Base-by-base conservation (phyloP, 2,888 invertebrate genomes). In the Notodonta ziczac region DNA sequence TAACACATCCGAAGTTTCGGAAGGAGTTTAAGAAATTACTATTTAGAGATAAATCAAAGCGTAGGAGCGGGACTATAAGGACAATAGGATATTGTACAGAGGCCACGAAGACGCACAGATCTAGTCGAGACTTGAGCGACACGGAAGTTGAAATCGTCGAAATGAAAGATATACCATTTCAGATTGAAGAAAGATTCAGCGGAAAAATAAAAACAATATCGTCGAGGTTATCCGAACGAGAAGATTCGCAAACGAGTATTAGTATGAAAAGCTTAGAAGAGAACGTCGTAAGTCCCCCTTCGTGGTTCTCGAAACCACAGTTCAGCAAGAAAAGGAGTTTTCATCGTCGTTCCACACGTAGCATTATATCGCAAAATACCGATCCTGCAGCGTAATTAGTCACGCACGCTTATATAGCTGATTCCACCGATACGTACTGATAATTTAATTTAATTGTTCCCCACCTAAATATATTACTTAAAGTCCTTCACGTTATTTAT, bases 1-100 rank as follows among this genome's bases (percentile, higher is more conserved):
- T 97, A 51, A 97, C 96, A 2, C 97, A 97, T 91, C 97, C 97
- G 0, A 95, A 94, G 76, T 97, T 97, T 86, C 95, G 96, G 58
- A 93, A 94, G 67, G 97, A 96, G 81, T 87, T 95, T 39, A 85
- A 88, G 63, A 91, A 92, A 66, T 76, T 94, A 59, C 77, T 94
- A 53, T 88, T 79, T 61, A 86, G 81, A 65, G 87, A 89, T 61
- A 92, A 91, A 74, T 86, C 90, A 5, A 87, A 82, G 59, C 85
- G 90, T 42, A 89, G 86, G 79, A 86, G 87, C 59, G 87, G 89
- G 39, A 91, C 90, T 13, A 78, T 89, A 56, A 90, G 83, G 73
- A 89, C 91, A 7, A 85, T 83, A 6, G 88, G 84, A 5, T 89
- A 89, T 63, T 80, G 77, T 14, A 87, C 87, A 16, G 89, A 90